A percentile compares a stretch with the other conserved stretches of the same genome.
These are phyloP conservation scores for Pyrgus malvae DNA, from an alignment of 2,888 invertebrate genomes.

Conservation along the genomic window DNA sequence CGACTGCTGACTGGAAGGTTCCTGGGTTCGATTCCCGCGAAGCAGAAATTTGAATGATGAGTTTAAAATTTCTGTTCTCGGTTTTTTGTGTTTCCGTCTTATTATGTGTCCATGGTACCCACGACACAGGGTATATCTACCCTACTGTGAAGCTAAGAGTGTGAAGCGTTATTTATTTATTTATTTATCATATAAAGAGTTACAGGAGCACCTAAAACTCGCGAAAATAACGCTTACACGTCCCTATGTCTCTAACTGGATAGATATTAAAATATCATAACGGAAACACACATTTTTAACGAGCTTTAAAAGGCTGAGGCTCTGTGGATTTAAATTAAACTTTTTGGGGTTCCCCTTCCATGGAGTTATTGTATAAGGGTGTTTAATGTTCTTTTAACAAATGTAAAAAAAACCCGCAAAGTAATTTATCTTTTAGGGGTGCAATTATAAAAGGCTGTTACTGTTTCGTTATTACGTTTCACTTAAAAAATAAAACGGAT, in stretches of 20 bases:
- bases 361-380: slow-evolving; percentile 8
- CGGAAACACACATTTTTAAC: slow-evolving; percentile 25
- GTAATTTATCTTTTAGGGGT: slow-evolving; percentile 9
- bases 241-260: background rate
- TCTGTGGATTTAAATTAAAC: slow-evolving; percentile 22
- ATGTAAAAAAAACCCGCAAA: slow-evolving; percentile 8
- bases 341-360: slow-evolving; percentile 17
- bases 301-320: slow-evolving; percentile 21
- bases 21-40: too few relatives aligned
- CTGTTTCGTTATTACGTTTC: background rate
- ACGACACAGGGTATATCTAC: too few relatives aligned
- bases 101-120: too few relatives aligned
- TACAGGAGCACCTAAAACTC: background rate
- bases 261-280: slow-evolving; percentile 17
- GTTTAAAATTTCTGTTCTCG: too few relatives aligned
- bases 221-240: background rate
- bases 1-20: too few relatives aligned
- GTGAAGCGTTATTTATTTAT: too few relatives aligned
- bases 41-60: too few relatives aligned
- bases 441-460: slow-evolving; percentile 4
- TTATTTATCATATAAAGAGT: background rate
- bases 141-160: too few relatives aligned
- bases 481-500: background rate
- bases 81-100: too few relatives aligned
- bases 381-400: slow-evolving; percentile 17